Evolutionary conservation across 1,140 invertebrate genomes (phyloP).

Genomic region (Drosophila oshimai): DNA sequence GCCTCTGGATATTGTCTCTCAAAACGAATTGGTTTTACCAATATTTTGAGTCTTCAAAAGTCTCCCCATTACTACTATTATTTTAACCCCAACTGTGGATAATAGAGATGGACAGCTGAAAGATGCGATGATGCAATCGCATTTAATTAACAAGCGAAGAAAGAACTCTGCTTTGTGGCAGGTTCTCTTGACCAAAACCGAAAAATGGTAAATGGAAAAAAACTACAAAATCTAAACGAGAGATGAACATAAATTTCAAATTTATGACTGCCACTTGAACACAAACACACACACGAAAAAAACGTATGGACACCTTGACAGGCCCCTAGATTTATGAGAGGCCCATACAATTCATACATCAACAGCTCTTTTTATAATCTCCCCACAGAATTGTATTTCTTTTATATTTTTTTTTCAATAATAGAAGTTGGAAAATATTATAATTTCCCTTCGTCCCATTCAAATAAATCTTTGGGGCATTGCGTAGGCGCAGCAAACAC

Average conservation of each 20-base stretch:
- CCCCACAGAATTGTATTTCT: conserved; percentile 52
- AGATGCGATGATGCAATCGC: conserved; percentile 64
- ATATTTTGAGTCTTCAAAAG: too few species aligned
- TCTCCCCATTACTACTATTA: not conserved
- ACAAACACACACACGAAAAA: conserved; percentile 22
- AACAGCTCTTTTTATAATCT: conserved; percentile 75
- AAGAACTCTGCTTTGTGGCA: conserved; percentile 35
- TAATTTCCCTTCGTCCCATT: conserved; percentile 67
- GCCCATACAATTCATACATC: conserved; percentile 64
- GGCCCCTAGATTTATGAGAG: conserved; percentile 65
- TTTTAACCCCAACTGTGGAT: not conserved
- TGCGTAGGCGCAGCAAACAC: conserved; percentile 42
- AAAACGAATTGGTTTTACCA: too few species aligned
- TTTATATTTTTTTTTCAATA: conserved; percentile 31
- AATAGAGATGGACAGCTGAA: conserved; percentile 22
- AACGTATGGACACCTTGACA: conserved; percentile 50
- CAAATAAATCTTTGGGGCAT: conserved; percentile 58
- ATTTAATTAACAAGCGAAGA: conserved; percentile 56
- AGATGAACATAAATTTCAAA: conserved; percentile 73
- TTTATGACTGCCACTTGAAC: conserved; percentile 69
- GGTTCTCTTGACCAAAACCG: conserved; percentile 47
- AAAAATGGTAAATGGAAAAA: conserved; percentile 17
- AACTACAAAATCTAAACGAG: conserved; percentile 13
- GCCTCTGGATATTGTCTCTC: too few species aligned
- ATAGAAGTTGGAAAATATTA: conserved; percentile 61